Conservation (phyloP, 2,797 vertebrate species). For the Bradypus variegatus region DNA sequence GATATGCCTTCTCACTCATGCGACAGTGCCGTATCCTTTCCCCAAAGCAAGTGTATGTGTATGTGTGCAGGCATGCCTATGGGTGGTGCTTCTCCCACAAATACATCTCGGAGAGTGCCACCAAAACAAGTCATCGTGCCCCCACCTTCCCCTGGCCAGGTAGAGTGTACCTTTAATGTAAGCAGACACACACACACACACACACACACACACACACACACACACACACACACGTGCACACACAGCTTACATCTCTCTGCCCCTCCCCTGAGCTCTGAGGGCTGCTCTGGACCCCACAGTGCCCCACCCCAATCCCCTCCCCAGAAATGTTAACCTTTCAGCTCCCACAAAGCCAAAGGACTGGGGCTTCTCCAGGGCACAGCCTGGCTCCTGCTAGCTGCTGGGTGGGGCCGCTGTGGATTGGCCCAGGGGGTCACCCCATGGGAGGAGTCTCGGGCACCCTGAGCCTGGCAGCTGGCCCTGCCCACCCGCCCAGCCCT, state of each 20-base stretch:
- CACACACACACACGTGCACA: no score
- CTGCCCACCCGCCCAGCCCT: neutral
- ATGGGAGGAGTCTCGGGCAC: conserved; percentile 50
- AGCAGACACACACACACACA: neutral
- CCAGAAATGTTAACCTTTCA: neutral
- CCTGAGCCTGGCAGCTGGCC: neutral
- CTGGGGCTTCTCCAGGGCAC: neutral
- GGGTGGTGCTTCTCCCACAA: neutral
- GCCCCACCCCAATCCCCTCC: neutral
- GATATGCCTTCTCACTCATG: neutral
- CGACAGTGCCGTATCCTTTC: neutral
- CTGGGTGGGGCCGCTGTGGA: conserved; percentile 14
- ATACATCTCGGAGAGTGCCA: neutral
- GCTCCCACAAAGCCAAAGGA: neutral
- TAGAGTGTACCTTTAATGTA: no score
- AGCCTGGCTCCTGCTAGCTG: neutral
- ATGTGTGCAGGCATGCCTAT: accelerated
- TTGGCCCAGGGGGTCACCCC: conserved; percentile 71
- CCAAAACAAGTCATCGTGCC: neutral
- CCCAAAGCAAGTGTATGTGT: neutral
- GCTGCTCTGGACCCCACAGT: neutral
- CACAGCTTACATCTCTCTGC: neutral
- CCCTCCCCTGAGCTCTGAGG: neutral
- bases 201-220: neutral
- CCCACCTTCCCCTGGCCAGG: neutral